Evolutionary conservation across 1,140 invertebrate genomes (phyloP), one percentile per base, ranked within the genome.

Genomic region (Drosophila parabipectinata): DNA sequence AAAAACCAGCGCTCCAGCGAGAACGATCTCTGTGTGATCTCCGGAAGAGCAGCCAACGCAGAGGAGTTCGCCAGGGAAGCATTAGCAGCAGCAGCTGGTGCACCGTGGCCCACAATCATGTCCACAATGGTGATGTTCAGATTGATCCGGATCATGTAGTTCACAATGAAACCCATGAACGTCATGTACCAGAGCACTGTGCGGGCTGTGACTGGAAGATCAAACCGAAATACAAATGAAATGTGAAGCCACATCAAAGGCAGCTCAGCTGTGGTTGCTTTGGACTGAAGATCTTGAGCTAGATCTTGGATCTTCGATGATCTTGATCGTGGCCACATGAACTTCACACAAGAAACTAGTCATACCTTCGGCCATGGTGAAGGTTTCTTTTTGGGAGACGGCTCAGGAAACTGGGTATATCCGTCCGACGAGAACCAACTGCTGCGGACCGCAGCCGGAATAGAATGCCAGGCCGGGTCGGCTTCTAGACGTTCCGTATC

Each of bases 71-170:
- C 78, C 52, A 75, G 15, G 51, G 87, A 79, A 21, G n/a, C 28
- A 21, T 59, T 61, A 3, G 14, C 5, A 30, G 41, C 18, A 7
- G 44, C 15, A 6, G 24, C 4, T 81, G 1, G 41, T 26, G 58
- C 72, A 44, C 54, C 72, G 41, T 72, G 73, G 34, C 52, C 60
- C 44, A 93, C 92, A 1, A 96, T 95, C 96, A 98, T 98, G 15
- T 96, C 95, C 9, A 97, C 96, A 62, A 98, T 96, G 8, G 96
- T 96, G n/a, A 98, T 95, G 79, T 96, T 97, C 10, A 98, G 91
- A 90, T 97, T 97, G 18, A 97, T 95, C 24, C 97, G 92, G 53
- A 97, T 92, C 92, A 97, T 96, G 83, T 97, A 97, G 74, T 97
- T 95, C 30, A 96, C 94, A 4, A 94, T 94, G 66, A 96, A 96